Conservation (phyloP, 2,797 vertebrate genomes). For the Merluccius polli region DNA sequence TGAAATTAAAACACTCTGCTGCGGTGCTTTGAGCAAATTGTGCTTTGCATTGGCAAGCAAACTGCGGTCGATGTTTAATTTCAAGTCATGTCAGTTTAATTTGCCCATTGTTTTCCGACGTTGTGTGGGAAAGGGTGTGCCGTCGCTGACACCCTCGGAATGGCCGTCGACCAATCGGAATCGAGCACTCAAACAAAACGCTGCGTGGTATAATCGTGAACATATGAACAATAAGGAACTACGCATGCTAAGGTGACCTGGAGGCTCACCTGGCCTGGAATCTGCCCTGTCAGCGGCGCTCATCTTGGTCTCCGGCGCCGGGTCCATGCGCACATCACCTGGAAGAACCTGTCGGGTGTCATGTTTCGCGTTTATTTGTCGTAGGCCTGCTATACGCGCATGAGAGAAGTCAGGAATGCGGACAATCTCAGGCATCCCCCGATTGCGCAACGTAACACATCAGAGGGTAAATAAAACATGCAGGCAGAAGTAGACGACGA, state of each 20-base stretch:
- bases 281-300: conserved; percentile 76
- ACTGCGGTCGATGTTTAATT: background rate
- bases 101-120: background rate
- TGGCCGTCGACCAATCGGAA: too few relatives aligned
- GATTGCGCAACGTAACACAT: background rate
- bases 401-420: too few relatives aligned
- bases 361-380: background rate
- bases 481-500: background rate
- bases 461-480: background rate
- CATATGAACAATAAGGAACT: too few relatives aligned
- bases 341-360: conserved; percentile 14
- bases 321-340: conserved; percentile 82
- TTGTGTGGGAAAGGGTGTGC: background rate
- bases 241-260: background rate
- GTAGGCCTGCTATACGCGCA: background rate
- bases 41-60: background rate
- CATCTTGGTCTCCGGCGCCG: conserved; percentile 72
- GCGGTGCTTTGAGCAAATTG: background rate
- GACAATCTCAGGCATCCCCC: background rate
- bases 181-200: too few relatives aligned
- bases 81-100: too few relatives aligned
- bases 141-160: too few relatives aligned
- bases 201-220: too few relatives aligned
- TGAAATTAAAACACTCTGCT: background rate
- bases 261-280: conserved; percentile 81